A percentile compares a stretch with the other conserved stretches of the same genome.
phyloP scores from a whole-genome alignment of 2,797 vertebrate species.

The Leucoraja ocellata region DNA sequence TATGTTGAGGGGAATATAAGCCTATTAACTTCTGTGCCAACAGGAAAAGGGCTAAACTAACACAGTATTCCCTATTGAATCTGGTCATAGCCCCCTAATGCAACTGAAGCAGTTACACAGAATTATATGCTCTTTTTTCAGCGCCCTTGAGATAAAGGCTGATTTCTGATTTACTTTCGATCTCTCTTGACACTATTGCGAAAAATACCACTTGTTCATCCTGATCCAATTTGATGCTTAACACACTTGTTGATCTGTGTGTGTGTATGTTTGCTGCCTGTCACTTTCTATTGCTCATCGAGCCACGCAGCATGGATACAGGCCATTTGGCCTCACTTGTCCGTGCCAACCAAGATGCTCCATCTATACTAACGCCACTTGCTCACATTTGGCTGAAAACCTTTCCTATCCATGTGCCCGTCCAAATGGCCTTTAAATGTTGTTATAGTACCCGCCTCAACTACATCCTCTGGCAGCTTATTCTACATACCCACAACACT shows the following conservation, averaged over 20 bases:
- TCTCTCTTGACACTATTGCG: neutral
- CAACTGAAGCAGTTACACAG: neutral
- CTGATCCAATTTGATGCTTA: neutral
- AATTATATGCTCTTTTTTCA: neutral
- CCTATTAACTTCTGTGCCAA: too few relatives aligned
- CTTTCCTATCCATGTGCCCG: too few relatives aligned
- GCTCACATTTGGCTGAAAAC: too few relatives aligned
- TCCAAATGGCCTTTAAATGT: too few relatives aligned
- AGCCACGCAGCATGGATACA: too few relatives aligned
- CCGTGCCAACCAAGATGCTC: too few relatives aligned
- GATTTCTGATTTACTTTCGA: neutral
- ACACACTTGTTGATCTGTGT: neutral
- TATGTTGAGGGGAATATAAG: neutral
- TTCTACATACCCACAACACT: too few relatives aligned
- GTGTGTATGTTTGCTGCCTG: neutral
- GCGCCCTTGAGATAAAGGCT: neutral
- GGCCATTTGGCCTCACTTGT: too few relatives aligned
- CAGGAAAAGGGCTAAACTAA: neutral
- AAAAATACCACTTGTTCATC: neutral
- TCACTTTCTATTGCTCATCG: too few relatives aligned
- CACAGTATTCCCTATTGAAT: neutral
- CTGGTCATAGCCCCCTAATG: neutral
- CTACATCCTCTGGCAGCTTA: too few relatives aligned
- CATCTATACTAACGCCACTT: too few relatives aligned
- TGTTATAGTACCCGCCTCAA: too few relatives aligned